phyloP scores from a whole-genome alignment of 2,888 invertebrate species.

The Heliothis peltigera region DNA sequence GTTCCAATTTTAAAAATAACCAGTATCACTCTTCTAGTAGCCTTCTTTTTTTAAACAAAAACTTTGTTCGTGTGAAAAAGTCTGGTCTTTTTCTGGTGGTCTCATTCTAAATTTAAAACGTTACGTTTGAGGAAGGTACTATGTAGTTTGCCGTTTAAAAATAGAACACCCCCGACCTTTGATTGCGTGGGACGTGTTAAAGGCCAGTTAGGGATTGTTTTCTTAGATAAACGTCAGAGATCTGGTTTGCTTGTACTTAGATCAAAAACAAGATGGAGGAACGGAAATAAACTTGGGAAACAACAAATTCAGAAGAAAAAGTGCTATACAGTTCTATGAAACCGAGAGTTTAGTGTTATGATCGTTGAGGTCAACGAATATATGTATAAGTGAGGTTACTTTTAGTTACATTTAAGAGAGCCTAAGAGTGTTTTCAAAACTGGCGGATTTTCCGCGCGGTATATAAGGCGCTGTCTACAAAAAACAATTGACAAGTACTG shows the following conservation, averaged over 20 bases:
- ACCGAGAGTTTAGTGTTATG: too few relatives aligned
- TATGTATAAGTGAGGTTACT: too few relatives aligned
- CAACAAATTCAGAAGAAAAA: too few relatives aligned
- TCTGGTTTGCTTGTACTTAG: too few relatives aligned
- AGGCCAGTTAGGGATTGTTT: constrained; percentile 6
- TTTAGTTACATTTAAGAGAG: too few relatives aligned
- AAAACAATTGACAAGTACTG: too few relatives aligned
- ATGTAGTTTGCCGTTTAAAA: constrained; percentile 7
- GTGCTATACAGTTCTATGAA: too few relatives aligned
- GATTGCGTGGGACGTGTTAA: constrained; percentile 14
- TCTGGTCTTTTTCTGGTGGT: constrained; percentile 17
- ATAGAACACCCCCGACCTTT: constrained; percentile 6
- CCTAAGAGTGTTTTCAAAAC: too few relatives aligned
- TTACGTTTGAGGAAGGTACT: not conserved
- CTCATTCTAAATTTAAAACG: not conserved
- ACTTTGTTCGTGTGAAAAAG: constrained; percentile 8
- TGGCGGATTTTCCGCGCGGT: too few relatives aligned
- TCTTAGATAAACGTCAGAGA: not conserved
- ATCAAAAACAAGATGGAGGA: not conserved
- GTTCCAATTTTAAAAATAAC: constrained; percentile 13
- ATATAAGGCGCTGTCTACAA: too few relatives aligned
- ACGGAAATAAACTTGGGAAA: not conserved
- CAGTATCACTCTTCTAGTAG: constrained; percentile 4
- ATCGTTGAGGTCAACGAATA: too few relatives aligned
- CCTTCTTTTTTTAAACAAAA: constrained; percentile 7